Evolutionary conservation across 2,888 invertebrate genomes (phyloP).

Genomic region (Disparrhopalites patrizii): DNA sequence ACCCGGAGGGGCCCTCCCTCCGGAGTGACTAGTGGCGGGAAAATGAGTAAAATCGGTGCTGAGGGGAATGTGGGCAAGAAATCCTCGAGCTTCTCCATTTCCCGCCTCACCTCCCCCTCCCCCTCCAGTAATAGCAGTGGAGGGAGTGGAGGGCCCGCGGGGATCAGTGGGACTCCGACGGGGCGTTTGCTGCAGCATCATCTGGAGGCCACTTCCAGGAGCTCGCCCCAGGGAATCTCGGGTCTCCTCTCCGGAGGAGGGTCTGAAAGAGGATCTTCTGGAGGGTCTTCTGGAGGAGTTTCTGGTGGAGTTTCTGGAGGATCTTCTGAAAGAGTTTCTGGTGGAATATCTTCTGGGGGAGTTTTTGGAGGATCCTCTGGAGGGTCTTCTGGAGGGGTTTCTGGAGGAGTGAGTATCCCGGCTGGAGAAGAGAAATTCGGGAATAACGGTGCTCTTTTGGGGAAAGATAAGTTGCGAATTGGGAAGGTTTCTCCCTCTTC

Average conservation of each 20-base stretch:
- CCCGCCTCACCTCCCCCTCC: constrained; percentile 48
- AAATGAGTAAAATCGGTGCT: constrained; percentile 18
- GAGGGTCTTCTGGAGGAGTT: constrained; percentile 29
- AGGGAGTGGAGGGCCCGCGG: constrained; percentile 22
- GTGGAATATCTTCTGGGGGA: constrained; percentile 36
- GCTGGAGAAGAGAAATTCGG: constrained; percentile 24
- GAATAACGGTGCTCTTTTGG: constrained; percentile 22
- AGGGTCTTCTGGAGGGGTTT: constrained; percentile 5
- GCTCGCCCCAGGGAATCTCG: constrained; percentile 1
- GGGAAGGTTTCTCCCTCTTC: constrained; percentile 4
- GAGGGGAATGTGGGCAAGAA: constrained; percentile 25
- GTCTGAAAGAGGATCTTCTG: background rate
- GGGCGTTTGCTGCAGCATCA: constrained; percentile 28
- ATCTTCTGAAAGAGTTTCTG: constrained; percentile 31
- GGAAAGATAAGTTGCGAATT: constrained; percentile 6
- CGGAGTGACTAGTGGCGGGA: background rate
- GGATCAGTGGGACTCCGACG: constrained; percentile 28
- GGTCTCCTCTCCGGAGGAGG: background rate
- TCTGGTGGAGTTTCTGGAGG: constrained; percentile 29
- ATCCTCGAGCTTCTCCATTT: constrained; percentile 48
- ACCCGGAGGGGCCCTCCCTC: background rate
- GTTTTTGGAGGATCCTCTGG: constrained; percentile 30
- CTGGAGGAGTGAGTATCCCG: background rate
- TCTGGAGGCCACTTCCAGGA: constrained; percentile 19
- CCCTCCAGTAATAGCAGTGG: constrained; percentile 40